phyloP scores from a whole-genome alignment of 2,113 vertebrate genomes.

The Tychaedon coryphoeus region DNA sequence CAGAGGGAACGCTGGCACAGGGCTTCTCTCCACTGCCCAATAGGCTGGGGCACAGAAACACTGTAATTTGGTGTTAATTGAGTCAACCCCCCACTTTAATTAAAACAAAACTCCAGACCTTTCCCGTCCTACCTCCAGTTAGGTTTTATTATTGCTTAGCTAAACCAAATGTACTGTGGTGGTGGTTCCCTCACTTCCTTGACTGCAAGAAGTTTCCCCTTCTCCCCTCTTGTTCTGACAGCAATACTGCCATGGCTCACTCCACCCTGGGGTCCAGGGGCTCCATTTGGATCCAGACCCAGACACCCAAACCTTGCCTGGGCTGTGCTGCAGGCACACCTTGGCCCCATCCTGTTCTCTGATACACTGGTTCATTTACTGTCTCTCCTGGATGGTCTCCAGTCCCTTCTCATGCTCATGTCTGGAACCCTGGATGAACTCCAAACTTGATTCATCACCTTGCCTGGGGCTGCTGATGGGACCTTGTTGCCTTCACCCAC shows the following conservation, averaged over 20 bases:
- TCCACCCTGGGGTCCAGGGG: neutral
- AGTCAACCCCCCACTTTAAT: neutral
- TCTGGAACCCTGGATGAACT: neutral
- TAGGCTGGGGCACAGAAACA: neutral
- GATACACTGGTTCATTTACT: neutral
- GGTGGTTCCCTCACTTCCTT: neutral
- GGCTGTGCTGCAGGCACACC: neutral
- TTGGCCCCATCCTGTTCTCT: accelerated
- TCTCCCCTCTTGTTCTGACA: neutral
- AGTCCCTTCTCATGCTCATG: neutral
- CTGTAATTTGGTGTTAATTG: neutral
- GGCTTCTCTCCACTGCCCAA: neutral
- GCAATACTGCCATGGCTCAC: neutral
- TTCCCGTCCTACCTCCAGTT: neutral
- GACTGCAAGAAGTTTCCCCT: neutral
- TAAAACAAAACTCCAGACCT: neutral
- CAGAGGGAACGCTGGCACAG: neutral
- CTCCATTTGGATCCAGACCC: neutral
- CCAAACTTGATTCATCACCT: neutral
- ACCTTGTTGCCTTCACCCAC: neutral
- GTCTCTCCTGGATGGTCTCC: neutral
- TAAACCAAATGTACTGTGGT: neutral
- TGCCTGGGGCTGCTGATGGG: neutral
- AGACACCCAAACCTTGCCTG: neutral
- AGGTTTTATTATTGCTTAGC: neutral